Evolutionary conservation across 2,888 invertebrate species (phyloP), one percentile per base, ranked within the genome.

Genomic region (Marronus borbonicus): DNA sequence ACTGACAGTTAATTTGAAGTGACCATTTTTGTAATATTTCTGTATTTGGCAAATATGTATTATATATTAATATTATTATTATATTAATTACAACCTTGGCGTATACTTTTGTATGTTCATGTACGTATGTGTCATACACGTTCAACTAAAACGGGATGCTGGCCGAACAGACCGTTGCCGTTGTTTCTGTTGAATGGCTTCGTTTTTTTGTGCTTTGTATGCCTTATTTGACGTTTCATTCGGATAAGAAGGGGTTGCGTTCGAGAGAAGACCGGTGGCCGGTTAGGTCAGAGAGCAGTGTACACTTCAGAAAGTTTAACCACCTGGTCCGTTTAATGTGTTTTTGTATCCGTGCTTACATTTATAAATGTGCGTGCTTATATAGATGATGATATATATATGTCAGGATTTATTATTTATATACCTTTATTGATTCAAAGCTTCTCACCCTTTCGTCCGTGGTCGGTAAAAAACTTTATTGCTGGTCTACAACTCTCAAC

Each of bases 211-310:
- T 60, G 52, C 72, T 62, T 58, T 69, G 69, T 60, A 66, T 77
- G 70, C 76, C 66, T 78, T 79, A 76, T 80, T 78, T 80, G 75
- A 78, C 60, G 76, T 68, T 76, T 36, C 36, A 39, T 65, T 72
- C 76, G 77, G 70, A 69, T 78, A 76, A 77, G 78, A 72, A 76
- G 79, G 72, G 69, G 76, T 75, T 80, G 81, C 79, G 81, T 81
- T 80, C 80, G 79, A 78, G 74, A 68, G 80, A 80, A 77, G 83
- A 81, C 83, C 83, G 82, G 81, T 82, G 82, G 81, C 81, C 82
- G 80, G 81, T 80, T 76, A 78, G 82, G 82, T 83, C 82, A 82
- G 78, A 55, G 83, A 81, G 82, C 82, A 83, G 77, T 79, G 80
- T 81, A 79, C 80, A 81, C 72, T 74, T 74, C 60, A 62, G 60